Evolutionary conservation across 2,888 invertebrate species (phyloP).

Genomic region (Gnatocerus cornutus): DNA sequence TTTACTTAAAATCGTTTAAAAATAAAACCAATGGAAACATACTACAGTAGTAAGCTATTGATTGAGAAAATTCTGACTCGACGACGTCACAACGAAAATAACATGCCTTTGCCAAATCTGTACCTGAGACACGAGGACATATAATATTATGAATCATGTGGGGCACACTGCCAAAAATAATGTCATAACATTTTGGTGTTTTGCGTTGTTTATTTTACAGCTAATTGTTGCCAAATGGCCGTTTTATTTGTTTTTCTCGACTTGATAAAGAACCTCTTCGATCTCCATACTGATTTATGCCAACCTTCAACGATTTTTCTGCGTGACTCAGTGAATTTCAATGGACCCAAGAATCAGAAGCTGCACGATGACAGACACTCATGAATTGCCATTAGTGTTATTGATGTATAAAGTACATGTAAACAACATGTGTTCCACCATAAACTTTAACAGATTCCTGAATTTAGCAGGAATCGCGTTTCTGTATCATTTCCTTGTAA

Average conservation of each 20-base stretch:
- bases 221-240: conserved; percentile 32
- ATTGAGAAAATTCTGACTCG: conserved; percentile 38
- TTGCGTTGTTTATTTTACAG: conserved; percentile 34
- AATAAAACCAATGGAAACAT: conserved; percentile 39
- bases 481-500: not conserved
- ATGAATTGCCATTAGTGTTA: not conserved
- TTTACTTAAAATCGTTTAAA: conserved; percentile 23
- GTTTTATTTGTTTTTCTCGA: conserved; percentile 16
- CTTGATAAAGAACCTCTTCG: conserved; percentile 9
- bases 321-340: conserved; percentile 10
- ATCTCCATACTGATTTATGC: conserved; percentile 8
- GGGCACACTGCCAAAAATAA: conserved; percentile 43
- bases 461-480: not conserved
- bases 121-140: conserved; percentile 43
- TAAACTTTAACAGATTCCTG: not conserved
- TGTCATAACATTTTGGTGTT: conserved; percentile 37
- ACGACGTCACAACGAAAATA: conserved; percentile 38
- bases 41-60: conserved; percentile 43
- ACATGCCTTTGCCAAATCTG: conserved; percentile 45
- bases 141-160: conserved; percentile 33
- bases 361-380: not conserved
- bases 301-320: conserved; percentile 9
- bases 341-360: not conserved
- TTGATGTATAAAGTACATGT: not conserved
- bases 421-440: not conserved